Evolutionary conservation across 1,140 invertebrate species (phyloP), one percentile per base, ranked within the genome.

Genomic region (Nomia melanderi): DNA sequence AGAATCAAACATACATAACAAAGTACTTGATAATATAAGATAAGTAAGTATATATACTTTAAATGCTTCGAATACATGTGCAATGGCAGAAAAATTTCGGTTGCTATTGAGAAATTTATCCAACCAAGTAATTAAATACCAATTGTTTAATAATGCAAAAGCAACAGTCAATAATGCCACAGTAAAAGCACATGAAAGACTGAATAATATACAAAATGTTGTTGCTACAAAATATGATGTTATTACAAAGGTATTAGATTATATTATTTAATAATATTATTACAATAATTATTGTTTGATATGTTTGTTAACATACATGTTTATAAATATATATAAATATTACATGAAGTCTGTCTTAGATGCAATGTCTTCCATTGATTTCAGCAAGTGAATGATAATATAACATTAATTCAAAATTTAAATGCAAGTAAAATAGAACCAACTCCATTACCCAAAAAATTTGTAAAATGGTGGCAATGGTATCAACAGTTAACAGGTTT

Each of bases 401-500:
- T 77, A 36, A 86, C 82, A 2, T 81, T 91, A 23, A 88, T 90
- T 39, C 88, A 91, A 82, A 85, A 90, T 81, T 60, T 89, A 27
- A 86, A 86, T 74, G 31, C 64, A 17, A 39, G 85, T 31, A 36
- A 82, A 5, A 41, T 91, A 23, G 54, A 89, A 54, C 69, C 84
- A 20, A 82, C 79, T 29, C 87, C 88, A 6, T 75, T 92, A 33
- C 90, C 91, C 77, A 81, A 81, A 27, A 84, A 65, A 67, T 54
- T 92, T 7, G 65, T 91, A 1, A 85, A 86, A 70, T 88, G 85
- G 81, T 90, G 88, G 90, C 85, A 88, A 66, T 92, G 91, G 91
- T 92, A 92, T 72, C 89, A 92, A 69, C 81, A 91, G 69, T 71
- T 92, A 36, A 88, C 88, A 31, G 91, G 91, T 11, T 56, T 92